phyloP scores from a whole-genome alignment of 92 coral and sea anemone species.

The Porites divaricata region DNA sequence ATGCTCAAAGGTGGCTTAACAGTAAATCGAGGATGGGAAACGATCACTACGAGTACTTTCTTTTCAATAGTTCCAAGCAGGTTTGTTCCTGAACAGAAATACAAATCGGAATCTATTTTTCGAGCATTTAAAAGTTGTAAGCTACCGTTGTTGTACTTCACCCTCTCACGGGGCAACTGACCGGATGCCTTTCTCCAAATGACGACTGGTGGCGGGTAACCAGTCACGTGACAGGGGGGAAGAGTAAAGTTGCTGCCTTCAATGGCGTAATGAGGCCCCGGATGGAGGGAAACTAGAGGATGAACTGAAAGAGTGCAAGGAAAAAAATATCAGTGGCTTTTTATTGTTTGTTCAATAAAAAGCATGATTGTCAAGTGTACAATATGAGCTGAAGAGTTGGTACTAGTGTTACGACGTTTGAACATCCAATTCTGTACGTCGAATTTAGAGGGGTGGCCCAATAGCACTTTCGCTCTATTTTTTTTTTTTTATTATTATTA shows the following conservation, averaged over 20 bases:
- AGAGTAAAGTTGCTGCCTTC: conserved; percentile 39
- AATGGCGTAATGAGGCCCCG: conserved; percentile 35
- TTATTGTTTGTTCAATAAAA: no score
- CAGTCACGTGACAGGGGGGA: background rate
- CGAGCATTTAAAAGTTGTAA: background rate
- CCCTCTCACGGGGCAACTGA: conserved; percentile 26
- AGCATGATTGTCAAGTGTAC: no score
- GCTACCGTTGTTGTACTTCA: background rate
- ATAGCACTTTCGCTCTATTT: no score
- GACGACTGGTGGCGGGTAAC: conserved; percentile 48
- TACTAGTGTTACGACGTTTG: no score
- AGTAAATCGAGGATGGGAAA: no score
- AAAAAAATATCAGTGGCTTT: no score
- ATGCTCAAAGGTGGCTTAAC: conserved; percentile 3
- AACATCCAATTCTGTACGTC: no score
- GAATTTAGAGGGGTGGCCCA: no score
- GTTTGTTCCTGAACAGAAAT: conserved; percentile 42
- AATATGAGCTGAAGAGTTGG: no score
- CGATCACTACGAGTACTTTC: background rate
- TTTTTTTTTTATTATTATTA: no score
- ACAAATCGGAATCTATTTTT: conserved; percentile 28
- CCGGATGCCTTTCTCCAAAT: conserved; percentile 58
- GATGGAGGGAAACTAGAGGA: conserved; percentile 33
- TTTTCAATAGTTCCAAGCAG: conserved; percentile 5
- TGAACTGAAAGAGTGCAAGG: conserved; percentile 23